Conservation (phyloP, 2,888 invertebrate genomes). For the Tiliacea aurago region DNA sequence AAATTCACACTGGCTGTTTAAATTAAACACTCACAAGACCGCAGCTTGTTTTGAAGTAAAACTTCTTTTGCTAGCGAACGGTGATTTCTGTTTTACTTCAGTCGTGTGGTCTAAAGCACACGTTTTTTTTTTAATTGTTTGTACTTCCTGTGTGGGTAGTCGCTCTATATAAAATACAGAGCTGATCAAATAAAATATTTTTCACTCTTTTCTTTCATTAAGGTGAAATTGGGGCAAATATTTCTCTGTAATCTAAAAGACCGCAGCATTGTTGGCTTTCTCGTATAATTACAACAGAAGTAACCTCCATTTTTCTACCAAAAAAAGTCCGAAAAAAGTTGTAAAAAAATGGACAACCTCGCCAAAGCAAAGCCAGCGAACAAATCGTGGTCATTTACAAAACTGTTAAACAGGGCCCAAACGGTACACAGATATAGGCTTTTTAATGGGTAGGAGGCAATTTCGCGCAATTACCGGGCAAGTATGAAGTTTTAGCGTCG, state of each 20-base stretch:
- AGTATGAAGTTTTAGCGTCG: slow-evolving; percentile 31
- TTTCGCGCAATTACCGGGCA: slow-evolving; percentile 39
- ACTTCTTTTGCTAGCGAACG: too few relatives aligned
- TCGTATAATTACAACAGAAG: slow-evolving; percentile 32
- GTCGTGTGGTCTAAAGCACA: too few relatives aligned
- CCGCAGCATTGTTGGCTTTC: slow-evolving; percentile 23
- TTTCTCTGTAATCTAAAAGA: slow-evolving; percentile 6
- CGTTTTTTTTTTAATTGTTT: too few relatives aligned
- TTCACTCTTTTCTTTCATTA: too few relatives aligned
- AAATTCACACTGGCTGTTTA: too few relatives aligned
- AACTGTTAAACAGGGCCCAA: slow-evolving; percentile 37
- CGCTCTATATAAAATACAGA: neutral
- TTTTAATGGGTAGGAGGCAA: slow-evolving; percentile 39
- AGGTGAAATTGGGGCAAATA: slow-evolving; percentile 1
- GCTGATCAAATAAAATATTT: neutral
- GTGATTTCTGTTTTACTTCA: too few relatives aligned
- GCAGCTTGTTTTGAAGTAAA: too few relatives aligned
- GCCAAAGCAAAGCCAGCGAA: slow-evolving; percentile 38
- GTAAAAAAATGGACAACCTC: slow-evolving; percentile 28
- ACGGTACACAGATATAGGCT: slow-evolving; percentile 31
- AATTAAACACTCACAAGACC: too few relatives aligned
- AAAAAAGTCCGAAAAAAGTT: slow-evolving; percentile 38
- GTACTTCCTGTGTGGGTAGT: neutral
- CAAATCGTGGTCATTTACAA: slow-evolving; percentile 54
- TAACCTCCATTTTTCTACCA: slow-evolving; percentile 8